Conservation (phyloP, 2,113 vertebrate genomes). For the Riparia riparia region DNA sequence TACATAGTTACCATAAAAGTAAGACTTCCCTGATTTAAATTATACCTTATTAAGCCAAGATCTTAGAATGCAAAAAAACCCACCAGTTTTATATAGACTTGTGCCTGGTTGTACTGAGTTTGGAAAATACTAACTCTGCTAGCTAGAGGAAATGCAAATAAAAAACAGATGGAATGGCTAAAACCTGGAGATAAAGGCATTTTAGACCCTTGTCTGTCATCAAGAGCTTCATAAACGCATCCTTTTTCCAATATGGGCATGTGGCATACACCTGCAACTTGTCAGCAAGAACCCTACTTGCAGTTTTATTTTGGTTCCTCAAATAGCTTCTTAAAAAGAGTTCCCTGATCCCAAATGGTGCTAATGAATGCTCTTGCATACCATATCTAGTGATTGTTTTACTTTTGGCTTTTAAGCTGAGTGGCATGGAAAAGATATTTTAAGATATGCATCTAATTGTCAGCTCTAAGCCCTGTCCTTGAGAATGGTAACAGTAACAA, state of each 20-base stretch:
- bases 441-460: not conserved
- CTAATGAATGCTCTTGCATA: not conserved
- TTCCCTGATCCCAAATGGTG: not conserved
- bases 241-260: constrained; percentile 43
- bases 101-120: not conserved
- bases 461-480: not conserved
- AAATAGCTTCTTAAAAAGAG: not conserved
- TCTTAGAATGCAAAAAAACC: not conserved
- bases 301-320: constrained; percentile 38
- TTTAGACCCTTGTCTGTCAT: constrained; percentile 66
- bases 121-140: not conserved
- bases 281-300: constrained; percentile 26
- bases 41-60: not conserved
- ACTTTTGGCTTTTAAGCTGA: not conserved
- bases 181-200: constrained; percentile 53
- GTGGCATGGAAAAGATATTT: not conserved
- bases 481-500: not conserved
- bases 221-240: not conserved
- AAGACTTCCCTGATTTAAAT: not conserved
- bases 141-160: constrained; percentile 26
- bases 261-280: constrained; percentile 70
- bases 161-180: constrained; percentile 21
- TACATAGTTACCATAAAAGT: not conserved
- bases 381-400: not conserved
- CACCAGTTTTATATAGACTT: not conserved